A percentile compares a stretch with the other conserved stretches of the same genome.
Conservation (phyloP, 2,888 invertebrate species). For the Andrena bicolor region DNA sequence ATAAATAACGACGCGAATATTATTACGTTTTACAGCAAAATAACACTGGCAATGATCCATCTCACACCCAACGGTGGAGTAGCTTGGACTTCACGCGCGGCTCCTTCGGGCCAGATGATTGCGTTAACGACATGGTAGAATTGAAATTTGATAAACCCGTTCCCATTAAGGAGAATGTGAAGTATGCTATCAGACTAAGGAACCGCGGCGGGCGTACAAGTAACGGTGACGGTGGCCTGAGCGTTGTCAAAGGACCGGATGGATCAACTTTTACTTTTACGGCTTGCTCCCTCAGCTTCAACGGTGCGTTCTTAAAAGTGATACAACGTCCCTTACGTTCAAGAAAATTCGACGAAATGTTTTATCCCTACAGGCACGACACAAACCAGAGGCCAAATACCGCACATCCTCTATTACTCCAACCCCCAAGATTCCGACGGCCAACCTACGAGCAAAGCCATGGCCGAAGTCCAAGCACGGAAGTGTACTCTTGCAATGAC, state of each 20-base stretch:
- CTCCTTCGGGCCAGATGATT: slow-evolving; percentile 93
- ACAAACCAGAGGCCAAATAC: slow-evolving; percentile 97
- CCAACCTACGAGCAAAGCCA: slow-evolving; percentile 87
- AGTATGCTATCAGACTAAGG: slow-evolving; percentile 95
- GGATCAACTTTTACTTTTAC: slow-evolving; percentile 96
- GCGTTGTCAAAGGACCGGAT: slow-evolving; percentile 95
- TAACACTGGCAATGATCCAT: slow-evolving; percentile 87
- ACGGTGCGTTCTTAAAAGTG: slow-evolving; percentile 87
- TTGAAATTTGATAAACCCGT: slow-evolving; percentile 96
- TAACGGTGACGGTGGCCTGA: slow-evolving; percentile 97
- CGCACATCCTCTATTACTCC: slow-evolving; percentile 96
- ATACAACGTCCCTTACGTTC: background rate
- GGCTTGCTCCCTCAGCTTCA: slow-evolving; percentile 96
- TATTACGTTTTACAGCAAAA: slow-evolving; percentile 81
- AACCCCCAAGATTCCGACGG: slow-evolving; percentile 88
- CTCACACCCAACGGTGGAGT: slow-evolving; percentile 93
- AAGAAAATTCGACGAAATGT: background rate
- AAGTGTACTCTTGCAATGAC: slow-evolving; percentile 91
- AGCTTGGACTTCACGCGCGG: slow-evolving; percentile 94
- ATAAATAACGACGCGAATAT: background rate
- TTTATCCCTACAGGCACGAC: slow-evolving; percentile 88
- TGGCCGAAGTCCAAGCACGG: slow-evolving; percentile 88
- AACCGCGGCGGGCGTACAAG: slow-evolving; percentile 97
- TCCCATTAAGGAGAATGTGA: slow-evolving; percentile 94
- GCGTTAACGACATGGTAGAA: slow-evolving; percentile 95